phyloP scores from a whole-genome alignment of 2,888 invertebrate genomes.

The Melikaiella ostensackeni region DNA sequence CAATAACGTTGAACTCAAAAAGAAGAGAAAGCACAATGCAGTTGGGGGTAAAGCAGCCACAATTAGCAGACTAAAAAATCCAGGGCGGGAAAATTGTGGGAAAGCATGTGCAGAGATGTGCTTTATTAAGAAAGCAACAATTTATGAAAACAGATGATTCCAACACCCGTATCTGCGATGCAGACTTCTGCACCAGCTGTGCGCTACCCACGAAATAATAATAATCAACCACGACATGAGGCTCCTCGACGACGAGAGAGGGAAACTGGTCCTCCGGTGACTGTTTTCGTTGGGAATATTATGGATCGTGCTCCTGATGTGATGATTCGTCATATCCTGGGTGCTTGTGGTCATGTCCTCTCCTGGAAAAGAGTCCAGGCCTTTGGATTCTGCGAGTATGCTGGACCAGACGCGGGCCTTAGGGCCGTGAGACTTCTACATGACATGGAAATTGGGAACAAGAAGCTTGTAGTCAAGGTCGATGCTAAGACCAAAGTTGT shows the following conservation, averaged over 20 bases:
- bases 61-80: background rate
- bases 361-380: constrained; percentile 99
- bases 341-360: constrained; percentile 95
- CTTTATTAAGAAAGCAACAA: constrained; percentile 62
- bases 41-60: background rate
- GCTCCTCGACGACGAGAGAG: constrained; percentile 68
- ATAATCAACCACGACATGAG: constrained; percentile 41
- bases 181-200: constrained; percentile 75
- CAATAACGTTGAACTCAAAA: background rate
- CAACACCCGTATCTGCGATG: constrained; percentile 77
- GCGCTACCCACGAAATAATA: constrained; percentile 69
- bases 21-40: background rate
- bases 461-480: constrained; percentile 95
- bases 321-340: constrained; percentile 94
- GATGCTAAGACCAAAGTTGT: constrained; percentile 98
- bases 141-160: constrained; percentile 76
- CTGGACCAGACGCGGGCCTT: constrained; percentile 96
- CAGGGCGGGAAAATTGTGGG: constrained; percentile 32
- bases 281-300: constrained; percentile 98
- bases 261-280: constrained; percentile 90
- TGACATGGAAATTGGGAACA: constrained; percentile 94
- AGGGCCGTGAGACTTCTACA: constrained; percentile 95
- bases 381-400: constrained; percentile 99
- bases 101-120: constrained; percentile 64
- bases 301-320: constrained; percentile 96